Conservation (phyloP, 2,797 vertebrate genomes). For the Podarcis siculus region DNA sequence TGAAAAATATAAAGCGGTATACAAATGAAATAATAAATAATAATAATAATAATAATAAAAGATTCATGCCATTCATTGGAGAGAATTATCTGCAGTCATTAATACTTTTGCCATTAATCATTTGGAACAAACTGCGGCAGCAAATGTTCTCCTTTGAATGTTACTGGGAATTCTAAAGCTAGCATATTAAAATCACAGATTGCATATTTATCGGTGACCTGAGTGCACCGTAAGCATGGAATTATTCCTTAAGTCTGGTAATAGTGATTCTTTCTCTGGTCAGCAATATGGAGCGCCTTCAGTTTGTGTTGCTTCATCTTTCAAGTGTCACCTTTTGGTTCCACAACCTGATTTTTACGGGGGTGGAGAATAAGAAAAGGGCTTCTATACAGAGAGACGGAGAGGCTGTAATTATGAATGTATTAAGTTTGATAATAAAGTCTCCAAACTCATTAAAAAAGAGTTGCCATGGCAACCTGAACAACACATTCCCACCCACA, state of each 20-base stretch:
- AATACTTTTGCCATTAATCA: not conserved
- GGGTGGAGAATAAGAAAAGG: not conserved
- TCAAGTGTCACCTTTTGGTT: slow-evolving; percentile 51
- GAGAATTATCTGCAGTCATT: not conserved
- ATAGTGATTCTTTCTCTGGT: slow-evolving; percentile 43
- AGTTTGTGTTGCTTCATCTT: slow-evolving; percentile 39
- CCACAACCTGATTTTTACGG: slow-evolving; percentile 42
- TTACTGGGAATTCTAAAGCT: not conserved
- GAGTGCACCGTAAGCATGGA: not conserved
- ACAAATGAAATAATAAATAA: too few species aligned
- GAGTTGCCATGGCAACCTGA: slow-evolving; percentile 76
- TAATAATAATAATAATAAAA: too few species aligned
- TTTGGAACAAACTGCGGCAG: not conserved
- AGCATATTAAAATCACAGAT: rapidly evolving
- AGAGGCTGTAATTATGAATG: slow-evolving; percentile 68
- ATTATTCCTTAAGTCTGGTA: not conserved
- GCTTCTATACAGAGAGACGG: not conserved
- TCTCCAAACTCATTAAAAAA: slow-evolving; percentile 74
- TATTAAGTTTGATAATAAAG: slow-evolving; percentile 67
- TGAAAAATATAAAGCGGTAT: too few species aligned
- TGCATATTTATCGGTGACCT: not conserved
- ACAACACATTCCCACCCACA: slow-evolving; percentile 69
- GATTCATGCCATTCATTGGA: rapidly evolving
- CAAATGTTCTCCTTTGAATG: not conserved
- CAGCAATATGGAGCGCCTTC: slow-evolving; percentile 44